Conservation (phyloP, 2,888 invertebrate genomes). For the Vannuccia rotundouncinata region DNA sequence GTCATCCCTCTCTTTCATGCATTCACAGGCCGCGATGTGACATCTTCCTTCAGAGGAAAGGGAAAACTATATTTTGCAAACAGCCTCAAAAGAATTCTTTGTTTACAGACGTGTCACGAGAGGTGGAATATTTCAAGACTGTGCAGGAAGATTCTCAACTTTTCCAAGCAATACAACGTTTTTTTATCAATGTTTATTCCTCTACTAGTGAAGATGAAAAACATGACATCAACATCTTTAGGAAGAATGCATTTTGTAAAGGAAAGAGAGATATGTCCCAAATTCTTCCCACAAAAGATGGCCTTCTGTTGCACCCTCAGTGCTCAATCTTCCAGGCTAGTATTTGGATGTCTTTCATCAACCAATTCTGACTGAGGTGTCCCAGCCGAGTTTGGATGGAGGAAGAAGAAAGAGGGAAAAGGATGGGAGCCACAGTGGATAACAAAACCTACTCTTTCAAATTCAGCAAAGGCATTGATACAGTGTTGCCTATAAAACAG, state of each 20-base stretch:
- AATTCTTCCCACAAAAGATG: neutral
- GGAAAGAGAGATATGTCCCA: neutral
- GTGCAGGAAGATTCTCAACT: neutral
- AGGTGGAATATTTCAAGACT: neutral
- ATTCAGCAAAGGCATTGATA: neutral
- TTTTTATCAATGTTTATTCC: neutral
- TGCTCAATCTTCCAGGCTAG: constrained; percentile 15
- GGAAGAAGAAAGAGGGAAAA: constrained; percentile 17
- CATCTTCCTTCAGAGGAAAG: neutral
- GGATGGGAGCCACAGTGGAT: constrained; percentile 5
- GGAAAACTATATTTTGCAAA: neutral
- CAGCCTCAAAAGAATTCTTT: neutral
- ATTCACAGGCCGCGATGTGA: neutral
- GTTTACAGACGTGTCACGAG: neutral
- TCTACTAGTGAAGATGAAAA: neutral
- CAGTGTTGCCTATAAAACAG: neutral
- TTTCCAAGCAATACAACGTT: neutral
- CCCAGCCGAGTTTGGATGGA: constrained; percentile 16
- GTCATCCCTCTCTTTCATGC: neutral
- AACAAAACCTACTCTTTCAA: constrained; percentile 20
- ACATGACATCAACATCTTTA: neutral
- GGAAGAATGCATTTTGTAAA: neutral
- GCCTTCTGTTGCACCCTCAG: neutral
- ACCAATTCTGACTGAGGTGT: constrained; percentile 8
- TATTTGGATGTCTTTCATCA: constrained; percentile 23